Evolutionary conservation across 1,140 invertebrate species (phyloP), one percentile per base, ranked within the genome.

Genomic region (Drosophila ananassae): DNA sequence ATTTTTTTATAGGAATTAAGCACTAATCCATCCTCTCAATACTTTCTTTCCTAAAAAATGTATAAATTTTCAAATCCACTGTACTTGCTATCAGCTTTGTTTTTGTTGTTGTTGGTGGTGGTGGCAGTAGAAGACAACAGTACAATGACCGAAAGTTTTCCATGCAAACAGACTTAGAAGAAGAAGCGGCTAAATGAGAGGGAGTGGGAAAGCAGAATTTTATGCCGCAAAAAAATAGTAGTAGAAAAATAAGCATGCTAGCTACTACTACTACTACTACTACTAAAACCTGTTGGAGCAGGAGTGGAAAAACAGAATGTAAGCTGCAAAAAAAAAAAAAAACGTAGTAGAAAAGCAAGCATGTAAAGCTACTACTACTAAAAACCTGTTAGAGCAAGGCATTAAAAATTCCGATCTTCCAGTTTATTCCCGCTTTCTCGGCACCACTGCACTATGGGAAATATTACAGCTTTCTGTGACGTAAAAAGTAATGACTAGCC

Each of bases 391-490:
- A 58, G 54, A 73, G 62, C 58, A 64, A 62, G 76, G 83, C 78
- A 82, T 62, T 87, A 87, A 82, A 87, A 87, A 87, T 87, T 87
- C 82, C 82, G 51, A 89, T 87, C 83, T 87, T 87, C 82, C 82
- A 87, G 82, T 79, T 73, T 44, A 17, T 44, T 13, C 41, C 41
- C 57, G 82, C 75, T 60, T 25, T 48, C 48, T 21, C 58, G 28
- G n/a, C 22, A 24, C 30, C 32, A 6, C 58, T 32, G 44, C 34
- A 37, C 34, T 12, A 37, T 37, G 34, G 34, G 34, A 37, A 37
- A 37, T 37, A 37, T 37, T 37, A 37, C 21, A 9, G 3, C 13
- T 17, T 28, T 44, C 64, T 50, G 48, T 60, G 41, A 80, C 34
- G 34, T 37, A 37, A 37, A 37, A 10, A 9, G 8, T 32, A 34